phyloP scores from a whole-genome alignment of 92 coral and sea anemone genomes.

The Umimayanthus chanpuru region DNA sequence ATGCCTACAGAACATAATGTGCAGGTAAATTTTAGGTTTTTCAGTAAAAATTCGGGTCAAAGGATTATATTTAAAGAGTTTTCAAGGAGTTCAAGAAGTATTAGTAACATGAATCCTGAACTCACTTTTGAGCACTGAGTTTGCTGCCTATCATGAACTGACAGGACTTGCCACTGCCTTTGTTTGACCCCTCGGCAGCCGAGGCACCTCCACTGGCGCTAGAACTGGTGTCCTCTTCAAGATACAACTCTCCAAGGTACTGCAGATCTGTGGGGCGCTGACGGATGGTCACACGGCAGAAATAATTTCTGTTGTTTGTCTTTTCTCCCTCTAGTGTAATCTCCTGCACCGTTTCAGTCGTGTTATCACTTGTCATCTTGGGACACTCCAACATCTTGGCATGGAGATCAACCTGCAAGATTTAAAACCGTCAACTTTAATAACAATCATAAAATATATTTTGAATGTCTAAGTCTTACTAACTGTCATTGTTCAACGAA shows the following conservation, averaged over 20 bases:
- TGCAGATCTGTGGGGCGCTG: slow-evolving; percentile 96
- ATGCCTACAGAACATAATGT: no score
- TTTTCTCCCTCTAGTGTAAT: slow-evolving; percentile 96
- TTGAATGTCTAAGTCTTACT: not conserved
- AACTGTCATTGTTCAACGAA: not conserved
- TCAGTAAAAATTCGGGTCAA: no score
- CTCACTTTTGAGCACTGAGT: slow-evolving; percentile 97
- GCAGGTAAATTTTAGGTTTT: no score
- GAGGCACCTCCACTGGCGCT: slow-evolving; percentile 41
- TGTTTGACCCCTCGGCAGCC: slow-evolving; percentile 3
- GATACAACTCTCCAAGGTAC: slow-evolving; percentile 93
- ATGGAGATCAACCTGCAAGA: slow-evolving; percentile 81
- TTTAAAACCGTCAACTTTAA: not conserved
- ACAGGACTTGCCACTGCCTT: slow-evolving; percentile 69
- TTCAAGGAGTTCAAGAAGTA: no score
- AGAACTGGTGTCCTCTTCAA: slow-evolving; percentile 85
- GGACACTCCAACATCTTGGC: slow-evolving; percentile 94
- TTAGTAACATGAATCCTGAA: not conserved
- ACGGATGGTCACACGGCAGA: slow-evolving; percentile 98
- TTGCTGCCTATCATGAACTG: slow-evolving; percentile 96
- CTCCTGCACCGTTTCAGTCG: slow-evolving; percentile 94
- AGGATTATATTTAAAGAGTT: no score
- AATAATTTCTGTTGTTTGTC: slow-evolving; percentile 94
- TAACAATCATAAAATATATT: not conserved
- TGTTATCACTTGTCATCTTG: slow-evolving; percentile 82